Percentiles rank a stretch among this genome's conserved stretches.
phyloP scores from a whole-genome alignment of 2,888 invertebrate genomes.

The Clivina fossor region DNA sequence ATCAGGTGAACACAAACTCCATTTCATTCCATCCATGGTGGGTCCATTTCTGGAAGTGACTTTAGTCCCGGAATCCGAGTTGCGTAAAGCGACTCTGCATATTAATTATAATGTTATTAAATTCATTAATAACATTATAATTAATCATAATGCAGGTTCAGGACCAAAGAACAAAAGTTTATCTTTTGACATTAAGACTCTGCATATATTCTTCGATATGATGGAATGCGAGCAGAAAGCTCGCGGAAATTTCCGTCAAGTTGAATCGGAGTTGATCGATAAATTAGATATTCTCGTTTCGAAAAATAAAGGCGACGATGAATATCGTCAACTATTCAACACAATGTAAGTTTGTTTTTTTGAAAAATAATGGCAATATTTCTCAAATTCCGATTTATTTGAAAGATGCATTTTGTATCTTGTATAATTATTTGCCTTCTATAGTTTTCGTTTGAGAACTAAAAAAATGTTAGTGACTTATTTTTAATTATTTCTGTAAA shows the following conservation, averaged over 20 bases:
- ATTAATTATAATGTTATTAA: too few relatives aligned
- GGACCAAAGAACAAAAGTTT: too few relatives aligned
- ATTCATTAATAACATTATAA: too few relatives aligned
- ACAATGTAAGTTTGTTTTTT: constrained; percentile 81
- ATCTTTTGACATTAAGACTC: too few relatives aligned
- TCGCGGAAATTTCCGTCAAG: constrained; percentile 84
- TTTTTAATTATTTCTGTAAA: too few relatives aligned
- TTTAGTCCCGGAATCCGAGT: constrained; percentile 79
- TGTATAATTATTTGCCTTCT: too few relatives aligned
- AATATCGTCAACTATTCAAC: constrained; percentile 89
- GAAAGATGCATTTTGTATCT: too few relatives aligned
- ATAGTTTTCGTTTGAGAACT: too few relatives aligned
- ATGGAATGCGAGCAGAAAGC: constrained; percentile 89
- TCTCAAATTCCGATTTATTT: too few relatives aligned
- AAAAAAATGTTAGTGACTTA: too few relatives aligned
- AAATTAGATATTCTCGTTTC: constrained; percentile 90
- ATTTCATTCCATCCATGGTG: constrained; percentile 90
- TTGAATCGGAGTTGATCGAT: constrained; percentile 92
- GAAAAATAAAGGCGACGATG: constrained; percentile 92
- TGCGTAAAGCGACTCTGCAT: constrained; percentile 88
- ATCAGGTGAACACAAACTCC: constrained; percentile 77
- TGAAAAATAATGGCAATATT: too few relatives aligned
- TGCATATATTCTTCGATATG: constrained; percentile 91
- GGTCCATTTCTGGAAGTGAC: constrained; percentile 93
- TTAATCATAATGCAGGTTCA: too few relatives aligned